Percentiles rank a stretch among this genome's conserved stretches.
Conservation (phyloP, 2,797 vertebrate genomes). For the Natrix natrix region DNA sequence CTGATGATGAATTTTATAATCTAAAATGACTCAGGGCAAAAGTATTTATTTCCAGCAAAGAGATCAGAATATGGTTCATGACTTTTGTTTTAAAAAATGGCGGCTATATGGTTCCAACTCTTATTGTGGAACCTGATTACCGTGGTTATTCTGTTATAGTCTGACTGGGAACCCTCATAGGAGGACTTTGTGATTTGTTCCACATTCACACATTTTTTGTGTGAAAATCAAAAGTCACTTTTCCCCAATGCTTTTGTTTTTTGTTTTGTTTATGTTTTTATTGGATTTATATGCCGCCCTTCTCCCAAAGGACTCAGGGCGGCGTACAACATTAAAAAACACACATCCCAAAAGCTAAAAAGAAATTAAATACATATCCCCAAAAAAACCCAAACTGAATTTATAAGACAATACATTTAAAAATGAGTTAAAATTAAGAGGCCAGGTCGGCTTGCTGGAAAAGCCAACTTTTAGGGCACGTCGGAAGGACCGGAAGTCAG, state of each 20-base stretch:
- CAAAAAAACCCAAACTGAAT: too few species aligned
- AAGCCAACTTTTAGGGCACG: too few species aligned
- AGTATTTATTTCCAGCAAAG: background rate
- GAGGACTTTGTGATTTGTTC: background rate
- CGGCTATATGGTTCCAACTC: background rate
- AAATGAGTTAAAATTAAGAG: too few species aligned
- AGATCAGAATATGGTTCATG: background rate
- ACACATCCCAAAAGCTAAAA: too few species aligned
- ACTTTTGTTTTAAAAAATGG: background rate
- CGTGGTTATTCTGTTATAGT: background rate
- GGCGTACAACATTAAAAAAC: too few species aligned
- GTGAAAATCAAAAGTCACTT: background rate
- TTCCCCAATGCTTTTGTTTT: background rate
- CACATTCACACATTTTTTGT: background rate
- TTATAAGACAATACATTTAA: too few species aligned
- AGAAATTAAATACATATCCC: too few species aligned
- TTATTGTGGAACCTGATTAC: background rate
- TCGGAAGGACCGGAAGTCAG: too few species aligned
- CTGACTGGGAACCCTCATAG: background rate
- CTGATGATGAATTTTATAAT: background rate
- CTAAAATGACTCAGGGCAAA: background rate
- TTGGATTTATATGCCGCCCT: too few species aligned
- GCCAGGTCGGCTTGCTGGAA: too few species aligned
- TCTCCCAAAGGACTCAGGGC: too few species aligned
- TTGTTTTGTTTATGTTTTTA: too few species aligned